Conservation (phyloP, 2,888 invertebrate genomes). For the Acanthococcus lagerstroemiae region DNA sequence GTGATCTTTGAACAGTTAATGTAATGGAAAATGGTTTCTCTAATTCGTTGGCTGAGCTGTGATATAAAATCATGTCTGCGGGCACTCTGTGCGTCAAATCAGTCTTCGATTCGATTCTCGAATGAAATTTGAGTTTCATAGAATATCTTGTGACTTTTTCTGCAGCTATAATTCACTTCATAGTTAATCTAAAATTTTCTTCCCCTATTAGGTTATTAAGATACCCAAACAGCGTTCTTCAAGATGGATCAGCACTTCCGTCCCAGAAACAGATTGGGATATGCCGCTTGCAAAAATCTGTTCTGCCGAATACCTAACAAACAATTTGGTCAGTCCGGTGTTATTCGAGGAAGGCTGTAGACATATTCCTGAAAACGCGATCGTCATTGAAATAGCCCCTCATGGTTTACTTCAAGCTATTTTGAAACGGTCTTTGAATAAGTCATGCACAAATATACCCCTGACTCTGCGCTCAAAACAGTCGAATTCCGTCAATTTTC, state of each 20-base stretch:
- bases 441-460: slow-evolving; percentile 55
- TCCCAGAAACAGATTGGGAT: slow-evolving; percentile 51
- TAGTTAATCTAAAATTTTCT: neutral
- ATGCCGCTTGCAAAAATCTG: slow-evolving; percentile 47
- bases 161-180: neutral
- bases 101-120: too few relatives aligned
- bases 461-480: slow-evolving; percentile 55
- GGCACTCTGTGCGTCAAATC: too few relatives aligned
- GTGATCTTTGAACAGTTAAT: slow-evolving; percentile 35
- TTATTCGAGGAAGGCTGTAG: slow-evolving; percentile 70
- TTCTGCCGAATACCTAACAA: slow-evolving; percentile 56
- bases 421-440: slow-evolving; percentile 49
- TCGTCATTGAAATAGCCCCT: slow-evolving; percentile 80
- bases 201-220: neutral
- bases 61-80: too few relatives aligned
- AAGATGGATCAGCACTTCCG: slow-evolving; percentile 54
- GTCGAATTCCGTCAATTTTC: slow-evolving; percentile 46
- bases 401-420: slow-evolving; percentile 81
- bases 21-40: too few relatives aligned
- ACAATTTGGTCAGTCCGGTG: slow-evolving; percentile 52
- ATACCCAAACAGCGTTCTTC: slow-evolving; percentile 45
- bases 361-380: slow-evolving; percentile 67
- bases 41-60: too few relatives aligned
- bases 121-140: too few relatives aligned
- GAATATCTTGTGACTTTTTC: too few relatives aligned